A percentile compares a stretch with the other conserved stretches of the same genome.
These are phyloP conservation scores for Vanacampus margaritifer DNA, from an alignment of 2,113 vertebrate species.

Conservation along the genomic window DNA sequence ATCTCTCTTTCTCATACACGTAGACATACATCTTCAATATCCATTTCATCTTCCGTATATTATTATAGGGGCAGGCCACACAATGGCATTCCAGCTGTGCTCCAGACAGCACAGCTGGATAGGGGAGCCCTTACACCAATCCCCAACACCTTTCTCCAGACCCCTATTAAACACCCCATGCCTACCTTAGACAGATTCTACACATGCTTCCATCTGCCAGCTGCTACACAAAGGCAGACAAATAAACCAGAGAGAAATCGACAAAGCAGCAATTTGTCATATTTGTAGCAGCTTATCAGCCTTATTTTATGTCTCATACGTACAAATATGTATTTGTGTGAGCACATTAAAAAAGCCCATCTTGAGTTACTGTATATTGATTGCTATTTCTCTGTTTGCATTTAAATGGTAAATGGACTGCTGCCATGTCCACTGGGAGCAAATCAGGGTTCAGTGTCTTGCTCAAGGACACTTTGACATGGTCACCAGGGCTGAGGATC, in stretches of 20 bases:
- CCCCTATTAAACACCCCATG: constrained; percentile 18
- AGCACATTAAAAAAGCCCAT: no score
- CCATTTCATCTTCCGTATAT: background rate
- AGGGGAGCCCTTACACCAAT: constrained; percentile 16
- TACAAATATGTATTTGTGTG: no score
- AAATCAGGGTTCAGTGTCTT: no score
- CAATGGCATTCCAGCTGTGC: constrained; percentile 33
- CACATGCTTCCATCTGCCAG: constrained; percentile 14
- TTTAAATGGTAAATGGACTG: no score
- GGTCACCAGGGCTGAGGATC: no score
- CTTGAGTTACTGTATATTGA: no score
- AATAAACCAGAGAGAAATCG: background rate
- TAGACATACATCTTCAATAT: background rate
- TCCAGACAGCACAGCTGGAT: constrained; percentile 46
- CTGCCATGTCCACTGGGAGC: no score
- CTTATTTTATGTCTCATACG: background rate
- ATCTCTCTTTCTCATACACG: background rate
- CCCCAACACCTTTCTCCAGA: constrained; percentile 1
- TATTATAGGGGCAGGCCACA: constrained; percentile 35
- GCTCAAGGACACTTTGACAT: no score
- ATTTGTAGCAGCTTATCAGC: background rate
- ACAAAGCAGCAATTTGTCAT: background rate
- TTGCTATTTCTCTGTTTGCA: no score
- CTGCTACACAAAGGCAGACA: constrained; percentile 11
- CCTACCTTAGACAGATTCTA: constrained; percentile 23